These are phyloP conservation scores for Amphibalanus amphitrite DNA, from an alignment of 1,140 invertebrate genomes.

Conservation along the genomic window DNA sequence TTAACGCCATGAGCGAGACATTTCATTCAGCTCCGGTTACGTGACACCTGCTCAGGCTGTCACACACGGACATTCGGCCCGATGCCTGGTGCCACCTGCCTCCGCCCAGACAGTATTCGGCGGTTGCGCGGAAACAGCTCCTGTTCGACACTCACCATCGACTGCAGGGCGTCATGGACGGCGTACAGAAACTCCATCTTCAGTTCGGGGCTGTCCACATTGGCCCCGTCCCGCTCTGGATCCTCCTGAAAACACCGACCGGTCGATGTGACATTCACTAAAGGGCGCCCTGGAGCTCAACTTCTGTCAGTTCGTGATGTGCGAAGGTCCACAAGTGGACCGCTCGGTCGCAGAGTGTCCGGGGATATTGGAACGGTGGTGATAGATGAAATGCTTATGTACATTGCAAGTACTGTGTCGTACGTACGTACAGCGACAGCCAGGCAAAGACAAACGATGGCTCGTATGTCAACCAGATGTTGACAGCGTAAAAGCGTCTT, in stretches of 20 bases:
- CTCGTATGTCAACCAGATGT: too few relatives aligned
- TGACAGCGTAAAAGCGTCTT: too few relatives aligned
- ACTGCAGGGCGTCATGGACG: slow-evolving; percentile 37
- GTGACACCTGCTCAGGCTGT: too few relatives aligned
- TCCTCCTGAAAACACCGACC: slow-evolving; percentile 23
- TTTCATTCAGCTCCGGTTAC: too few relatives aligned
- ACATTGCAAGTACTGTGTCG: too few relatives aligned
- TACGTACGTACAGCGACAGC: too few relatives aligned
- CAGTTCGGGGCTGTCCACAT: slow-evolving; percentile 36
- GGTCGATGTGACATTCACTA: not conserved
- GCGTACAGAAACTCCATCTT: slow-evolving; percentile 38
- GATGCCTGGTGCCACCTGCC: too few relatives aligned
- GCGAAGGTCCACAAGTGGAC: not conserved
- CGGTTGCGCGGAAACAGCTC: too few relatives aligned
- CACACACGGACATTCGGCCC: too few relatives aligned
- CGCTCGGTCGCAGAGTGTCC: not conserved
- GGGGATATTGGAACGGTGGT: slow-evolving; percentile 1
- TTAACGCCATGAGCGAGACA: too few relatives aligned
- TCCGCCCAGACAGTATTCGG: too few relatives aligned
- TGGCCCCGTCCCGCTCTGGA: slow-evolving; percentile 26
- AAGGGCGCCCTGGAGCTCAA: not conserved
- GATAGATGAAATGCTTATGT: not conserved
- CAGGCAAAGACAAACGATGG: too few relatives aligned
- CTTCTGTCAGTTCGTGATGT: not conserved
- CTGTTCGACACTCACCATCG: slow-evolving; percentile 31